Conservation (phyloP, 2,113 vertebrate genomes). For the Nycticorax nycticorax region DNA sequence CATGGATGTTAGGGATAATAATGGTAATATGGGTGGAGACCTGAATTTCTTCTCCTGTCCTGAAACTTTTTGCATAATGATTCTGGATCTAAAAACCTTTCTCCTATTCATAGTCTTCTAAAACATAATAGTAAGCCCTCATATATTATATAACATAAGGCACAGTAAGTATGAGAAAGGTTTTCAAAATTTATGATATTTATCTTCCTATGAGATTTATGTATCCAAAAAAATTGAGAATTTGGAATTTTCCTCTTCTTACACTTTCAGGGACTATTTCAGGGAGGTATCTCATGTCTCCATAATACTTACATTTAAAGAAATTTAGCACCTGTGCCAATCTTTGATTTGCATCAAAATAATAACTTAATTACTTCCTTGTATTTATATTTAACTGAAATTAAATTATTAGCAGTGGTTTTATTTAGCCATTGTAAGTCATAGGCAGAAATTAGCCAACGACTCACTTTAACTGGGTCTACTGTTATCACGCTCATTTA, state of each 20-base stretch:
- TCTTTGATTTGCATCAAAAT: background rate
- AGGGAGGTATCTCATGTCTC: background rate
- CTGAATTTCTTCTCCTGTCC: background rate
- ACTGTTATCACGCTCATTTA: background rate
- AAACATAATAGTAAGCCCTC: background rate
- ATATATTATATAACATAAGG: background rate
- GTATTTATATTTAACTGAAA: background rate
- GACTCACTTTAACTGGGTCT: background rate
- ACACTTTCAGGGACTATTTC: background rate
- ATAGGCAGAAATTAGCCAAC: background rate
- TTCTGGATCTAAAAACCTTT: background rate
- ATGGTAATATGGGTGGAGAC: background rate
- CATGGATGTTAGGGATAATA: background rate
- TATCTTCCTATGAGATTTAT: background rate
- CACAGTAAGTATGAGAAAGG: background rate
- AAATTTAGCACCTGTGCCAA: background rate
- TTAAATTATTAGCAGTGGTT: background rate
- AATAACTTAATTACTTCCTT: constrained; percentile 5
- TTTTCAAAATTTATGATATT: background rate
- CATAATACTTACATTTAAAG: background rate
- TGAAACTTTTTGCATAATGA: background rate
- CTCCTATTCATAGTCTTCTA: background rate
- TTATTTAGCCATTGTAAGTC: background rate
- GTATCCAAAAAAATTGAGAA: background rate
- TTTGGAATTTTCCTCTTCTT: background rate